Conservation (phyloP, 2,888 invertebrate species). For the Hirtodrosophila duncani region DNA sequence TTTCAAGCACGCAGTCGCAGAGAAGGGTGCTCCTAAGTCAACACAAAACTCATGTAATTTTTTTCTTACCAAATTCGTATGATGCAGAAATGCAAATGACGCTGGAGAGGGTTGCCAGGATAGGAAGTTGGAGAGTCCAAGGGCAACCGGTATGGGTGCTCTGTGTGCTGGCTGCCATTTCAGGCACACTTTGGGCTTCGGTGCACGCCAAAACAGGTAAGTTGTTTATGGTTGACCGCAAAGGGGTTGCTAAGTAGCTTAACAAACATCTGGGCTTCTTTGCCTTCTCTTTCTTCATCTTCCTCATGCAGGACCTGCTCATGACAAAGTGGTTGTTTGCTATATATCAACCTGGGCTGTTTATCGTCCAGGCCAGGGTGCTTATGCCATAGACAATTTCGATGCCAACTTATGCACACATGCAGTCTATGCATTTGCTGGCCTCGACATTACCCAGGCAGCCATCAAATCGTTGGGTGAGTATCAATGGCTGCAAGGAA, state of each 20-base stretch:
- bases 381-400: conserved; percentile 84
- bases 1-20: no score
- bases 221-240: conserved; percentile 30
- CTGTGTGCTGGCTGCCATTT: conserved; percentile 36
- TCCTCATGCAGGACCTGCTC: conserved; percentile 83
- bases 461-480: conserved; percentile 85
- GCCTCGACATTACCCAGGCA: conserved; percentile 83
- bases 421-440: conserved; percentile 89
- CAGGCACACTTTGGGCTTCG: conserved; percentile 59
- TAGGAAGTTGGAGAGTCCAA: neutral
- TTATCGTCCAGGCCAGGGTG: conserved; percentile 84
- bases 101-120: no score
- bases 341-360: conserved; percentile 90
- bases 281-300: no score
- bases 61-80: conserved; percentile 28
- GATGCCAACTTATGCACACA: conserved; percentile 89
- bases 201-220: conserved; percentile 70
- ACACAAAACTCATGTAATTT: no score
- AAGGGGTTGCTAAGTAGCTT: conserved; percentile 26
- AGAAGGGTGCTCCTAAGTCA: no score
- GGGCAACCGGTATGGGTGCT: conserved; percentile 24
- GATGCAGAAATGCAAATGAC: neutral
- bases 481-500: no score
- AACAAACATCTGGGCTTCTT: neutral
- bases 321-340: conserved; percentile 88